Conservation (phyloP, 2,888 invertebrate genomes). For the Eledona agricola region DNA sequence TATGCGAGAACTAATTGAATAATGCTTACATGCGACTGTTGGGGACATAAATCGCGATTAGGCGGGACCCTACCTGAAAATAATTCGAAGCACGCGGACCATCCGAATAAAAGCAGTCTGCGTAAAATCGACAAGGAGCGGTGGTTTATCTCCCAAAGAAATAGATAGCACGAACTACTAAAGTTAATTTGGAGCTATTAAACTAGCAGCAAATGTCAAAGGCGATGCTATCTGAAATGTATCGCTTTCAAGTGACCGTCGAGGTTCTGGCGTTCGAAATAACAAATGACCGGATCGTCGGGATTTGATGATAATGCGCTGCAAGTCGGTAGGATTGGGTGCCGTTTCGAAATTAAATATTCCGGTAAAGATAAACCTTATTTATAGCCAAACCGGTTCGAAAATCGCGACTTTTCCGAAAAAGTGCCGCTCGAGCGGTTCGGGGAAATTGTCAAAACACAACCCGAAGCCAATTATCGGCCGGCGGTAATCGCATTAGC, state of each 20-base stretch:
- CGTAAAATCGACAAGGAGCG: conserved; percentile 34
- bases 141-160: conserved; percentile 45
- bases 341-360: conserved; percentile 60
- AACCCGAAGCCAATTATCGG: conserved; percentile 17
- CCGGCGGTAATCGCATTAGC: conserved; percentile 27
- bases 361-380: conserved; percentile 52
- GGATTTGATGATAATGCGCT: conserved; percentile 57
- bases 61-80: conserved; percentile 67
- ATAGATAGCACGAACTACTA: conserved; percentile 54
- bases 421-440: conserved; percentile 3
- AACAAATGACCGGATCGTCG: conserved; percentile 56
- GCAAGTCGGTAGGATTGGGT: conserved; percentile 55
- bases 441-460: conserved; percentile 3
- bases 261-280: conserved; percentile 51
- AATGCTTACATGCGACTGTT: no score
- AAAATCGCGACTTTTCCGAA: conserved; percentile 11
- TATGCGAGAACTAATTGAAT: no score
- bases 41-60: conserved; percentile 2
- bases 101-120: conserved; percentile 31
- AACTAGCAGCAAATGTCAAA: conserved; percentile 57
- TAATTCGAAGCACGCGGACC: conserved; percentile 8
- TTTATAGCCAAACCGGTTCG: conserved; percentile 39
- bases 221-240: conserved; percentile 38
- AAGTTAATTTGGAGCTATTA: conserved; percentile 58
- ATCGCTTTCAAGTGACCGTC: conserved; percentile 39